A percentile compares a stretch with the other conserved stretches of the same genome.
Conservation (phyloP, 2,113 vertebrate genomes). For the Struthio camelus region DNA sequence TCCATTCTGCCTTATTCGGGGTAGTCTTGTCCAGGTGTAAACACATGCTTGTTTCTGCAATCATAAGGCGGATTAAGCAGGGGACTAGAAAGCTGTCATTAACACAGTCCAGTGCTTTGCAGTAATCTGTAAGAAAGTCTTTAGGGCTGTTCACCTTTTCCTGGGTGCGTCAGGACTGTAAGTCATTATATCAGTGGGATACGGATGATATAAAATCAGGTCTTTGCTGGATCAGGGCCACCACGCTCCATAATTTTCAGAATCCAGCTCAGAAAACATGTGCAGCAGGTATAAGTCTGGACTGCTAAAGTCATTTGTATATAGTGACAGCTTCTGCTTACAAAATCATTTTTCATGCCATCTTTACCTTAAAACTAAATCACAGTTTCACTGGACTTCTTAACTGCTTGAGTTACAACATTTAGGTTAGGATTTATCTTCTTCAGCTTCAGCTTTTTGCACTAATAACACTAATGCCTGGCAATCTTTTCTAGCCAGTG, state of each 20-base stretch:
- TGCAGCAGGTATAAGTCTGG: not conserved
- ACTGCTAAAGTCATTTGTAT: not conserved
- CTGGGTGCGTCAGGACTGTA: not conserved
- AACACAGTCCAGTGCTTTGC: not conserved
- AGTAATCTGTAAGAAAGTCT: not conserved
- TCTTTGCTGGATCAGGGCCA: not conserved
- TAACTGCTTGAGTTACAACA: not conserved
- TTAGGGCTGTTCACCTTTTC: not conserved
- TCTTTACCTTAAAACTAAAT: not conserved
- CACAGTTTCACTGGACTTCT: not conserved
- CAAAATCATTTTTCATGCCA: not conserved
- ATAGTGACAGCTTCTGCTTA: not conserved
- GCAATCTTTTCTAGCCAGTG: conserved; percentile 26
- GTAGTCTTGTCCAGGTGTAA: not conserved
- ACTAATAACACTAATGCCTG: not conserved
- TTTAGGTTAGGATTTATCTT: conserved; percentile 22
- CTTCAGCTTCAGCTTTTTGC: conserved; percentile 36
- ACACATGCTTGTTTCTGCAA: not conserved
- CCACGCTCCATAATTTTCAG: not conserved
- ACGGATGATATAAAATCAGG: not conserved
- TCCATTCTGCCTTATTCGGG: not conserved
- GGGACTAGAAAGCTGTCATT: not conserved
- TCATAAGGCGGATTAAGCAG: not conserved
- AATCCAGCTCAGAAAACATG: not conserved
- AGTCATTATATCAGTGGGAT: not conserved